Percentiles rank a stretch among this genome's conserved stretches.
Conservation (phyloP, 64 coral and sea anemone species). For the Exaiptasia diaphana region DNA sequence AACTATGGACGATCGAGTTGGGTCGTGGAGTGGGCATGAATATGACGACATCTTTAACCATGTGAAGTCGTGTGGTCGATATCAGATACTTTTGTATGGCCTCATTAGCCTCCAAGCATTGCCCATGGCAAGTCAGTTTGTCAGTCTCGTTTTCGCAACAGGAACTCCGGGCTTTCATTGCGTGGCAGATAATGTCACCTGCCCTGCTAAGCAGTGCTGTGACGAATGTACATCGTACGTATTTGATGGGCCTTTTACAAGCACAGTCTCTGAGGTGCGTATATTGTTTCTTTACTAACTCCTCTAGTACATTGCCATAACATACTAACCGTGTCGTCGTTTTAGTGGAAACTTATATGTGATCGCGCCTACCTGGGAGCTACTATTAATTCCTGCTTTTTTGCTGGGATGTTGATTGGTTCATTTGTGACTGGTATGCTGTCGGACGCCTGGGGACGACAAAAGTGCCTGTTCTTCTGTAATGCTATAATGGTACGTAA, state of each 20-base stretch:
- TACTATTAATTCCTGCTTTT: slow-evolving; percentile 34
- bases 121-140: slow-evolving; percentile 7
- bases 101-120: background rate
- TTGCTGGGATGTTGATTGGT: slow-evolving; percentile 44
- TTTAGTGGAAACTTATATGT: slow-evolving; percentile 45
- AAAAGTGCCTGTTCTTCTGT: slow-evolving; percentile 31
- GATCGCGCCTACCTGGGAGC: slow-evolving; percentile 46
- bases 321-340: background rate
- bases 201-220: slow-evolving; percentile 31
- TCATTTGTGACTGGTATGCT: slow-evolving; percentile 35
- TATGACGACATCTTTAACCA: slow-evolving; percentile 35
- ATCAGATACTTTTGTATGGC: slow-evolving; percentile 6
- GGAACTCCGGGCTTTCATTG: slow-evolving; percentile 38
- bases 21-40: too few species aligned
- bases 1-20: too few species aligned
- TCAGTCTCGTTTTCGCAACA: slow-evolving; percentile 3
- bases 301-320: slow-evolving; percentile 3
- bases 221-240: background rate
- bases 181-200: slow-evolving; percentile 36
- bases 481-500: slow-evolving; percentile 41
- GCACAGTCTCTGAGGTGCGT: slow-evolving; percentile 26
- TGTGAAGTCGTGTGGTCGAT: slow-evolving; percentile 34
- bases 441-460: slow-evolving; percentile 45
- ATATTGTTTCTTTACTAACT: background rate
- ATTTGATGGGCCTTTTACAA: slow-evolving; percentile 16